Evolutionary conservation across 2,888 invertebrate species (phyloP).

Genomic region (Coelinius sp.): DNA sequence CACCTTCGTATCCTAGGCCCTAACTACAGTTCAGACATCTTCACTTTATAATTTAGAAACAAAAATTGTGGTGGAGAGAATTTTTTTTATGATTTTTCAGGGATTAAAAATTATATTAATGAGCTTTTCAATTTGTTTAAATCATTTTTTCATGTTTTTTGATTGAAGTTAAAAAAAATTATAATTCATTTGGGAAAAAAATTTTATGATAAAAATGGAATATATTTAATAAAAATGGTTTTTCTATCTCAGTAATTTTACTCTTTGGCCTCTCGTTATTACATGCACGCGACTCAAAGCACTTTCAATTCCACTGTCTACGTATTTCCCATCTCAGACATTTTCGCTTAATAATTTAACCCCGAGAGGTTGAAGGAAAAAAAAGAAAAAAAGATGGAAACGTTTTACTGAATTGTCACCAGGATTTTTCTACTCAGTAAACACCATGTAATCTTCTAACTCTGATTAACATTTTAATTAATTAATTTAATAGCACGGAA

Average conservation of each 20-base stretch:
- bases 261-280: not conserved
- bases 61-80: not conserved
- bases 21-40: conserved; percentile 18
- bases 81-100: not conserved
- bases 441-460: not conserved
- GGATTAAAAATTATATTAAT: not conserved
- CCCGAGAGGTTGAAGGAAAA: not conserved
- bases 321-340: not conserved
- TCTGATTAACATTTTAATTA: conserved; percentile 24
- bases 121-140: not conserved
- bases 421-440: conserved; percentile 1
- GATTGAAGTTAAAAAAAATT: too few species aligned
- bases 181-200: too few species aligned
- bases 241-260: not conserved
- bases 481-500: conserved; percentile 16
- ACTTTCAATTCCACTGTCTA: not conserved
- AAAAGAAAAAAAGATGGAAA: not conserved
- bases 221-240: not conserved
- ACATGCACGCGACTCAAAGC: not conserved
- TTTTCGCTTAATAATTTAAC: conserved; percentile 10
- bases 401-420: conserved; percentile 15
- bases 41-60: conserved; percentile 18
- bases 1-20: conserved; percentile 28
- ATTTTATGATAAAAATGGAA: too few species aligned
- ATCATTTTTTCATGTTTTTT: too few species aligned